A percentile compares a stretch with the other conserved stretches of the same genome.
These are phyloP conservation scores for Scaptomyza graminum DNA, from an alignment of 1,140 invertebrate genomes.

Conservation along the genomic window DNA sequence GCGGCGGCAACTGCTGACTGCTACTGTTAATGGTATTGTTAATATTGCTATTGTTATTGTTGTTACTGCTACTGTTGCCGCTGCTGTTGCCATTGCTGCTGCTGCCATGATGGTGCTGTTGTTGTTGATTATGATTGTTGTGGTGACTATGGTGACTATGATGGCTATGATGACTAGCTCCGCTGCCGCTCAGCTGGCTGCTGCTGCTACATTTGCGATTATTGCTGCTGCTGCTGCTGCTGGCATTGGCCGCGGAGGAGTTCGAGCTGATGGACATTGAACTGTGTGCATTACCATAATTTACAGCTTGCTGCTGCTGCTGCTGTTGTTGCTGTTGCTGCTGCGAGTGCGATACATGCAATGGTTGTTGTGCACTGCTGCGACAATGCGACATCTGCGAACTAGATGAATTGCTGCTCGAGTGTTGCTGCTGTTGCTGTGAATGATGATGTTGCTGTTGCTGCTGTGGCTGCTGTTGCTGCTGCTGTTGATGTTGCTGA, in stretches of 20 bases:
- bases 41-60: not conserved
- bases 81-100: constrained; percentile 17
- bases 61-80: constrained; percentile 17
- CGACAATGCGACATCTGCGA: constrained; percentile 56
- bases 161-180: constrained; percentile 49
- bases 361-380: constrained; percentile 45
- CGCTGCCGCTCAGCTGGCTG: constrained; percentile 51
- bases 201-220: constrained; percentile 71
- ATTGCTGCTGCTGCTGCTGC: constrained; percentile 57
- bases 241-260: constrained; percentile 21
- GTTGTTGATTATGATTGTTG: not conserved
- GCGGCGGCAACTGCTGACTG: constrained; percentile 17
- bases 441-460: constrained; percentile 27
- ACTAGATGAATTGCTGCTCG: constrained; percentile 46
- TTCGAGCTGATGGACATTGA: constrained; percentile 37
- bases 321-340: constrained; percentile 59
- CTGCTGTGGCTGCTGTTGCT: constrained; percentile 62
- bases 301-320: constrained; percentile 64
- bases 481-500: constrained; percentile 49
- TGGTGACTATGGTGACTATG: constrained; percentile 45
- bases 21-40: constrained; percentile 2
- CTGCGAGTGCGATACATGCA: constrained; percentile 40
- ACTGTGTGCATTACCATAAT: constrained; percentile 73
- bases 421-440: constrained; percentile 55
- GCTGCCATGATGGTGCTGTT: constrained; percentile 20